Base-by-base conservation (phyloP, 2,113 vertebrate genomes). In the Regulus satrapa region DNA sequence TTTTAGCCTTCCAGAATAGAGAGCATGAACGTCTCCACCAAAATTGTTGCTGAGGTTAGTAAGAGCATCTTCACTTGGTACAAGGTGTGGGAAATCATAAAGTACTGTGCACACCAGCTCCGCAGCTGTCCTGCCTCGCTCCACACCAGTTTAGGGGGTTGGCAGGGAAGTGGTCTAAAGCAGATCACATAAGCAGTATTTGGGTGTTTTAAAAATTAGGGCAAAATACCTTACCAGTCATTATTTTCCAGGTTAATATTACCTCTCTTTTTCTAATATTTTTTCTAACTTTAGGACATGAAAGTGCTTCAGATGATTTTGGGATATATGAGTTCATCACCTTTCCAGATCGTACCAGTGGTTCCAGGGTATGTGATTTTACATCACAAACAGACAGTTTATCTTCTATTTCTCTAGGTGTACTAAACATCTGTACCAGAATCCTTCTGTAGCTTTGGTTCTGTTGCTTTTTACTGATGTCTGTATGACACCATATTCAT, bases 301-400 rank as follows among this genome's bases (percentile, higher is more conserved):
- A 99, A 97, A 99, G 98, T 96, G 99, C 99, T 85, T 97, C 97
- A 16, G 98, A 99, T 97, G 99, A 99, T 97, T 99, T 99, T 92
- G 99, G 99, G 63, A 99, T 99, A 95, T 99, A 99, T 48, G 99
- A 99, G 96, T 99, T 99, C 97, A 98, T 99, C 46, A 96, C 98
- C 82, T 97, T 99, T 95, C 99, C 99, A 54, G 98, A 98, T 80
- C 97, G 97, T 97, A 97, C 98, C 88, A 98, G 97, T 40, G 98
- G 98, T 43, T 95, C 98, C 56, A 98, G 98, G 98, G 99, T 99
- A 96, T 48, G 98, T 98, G 63, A 89, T 90, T 73, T 84, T 73
- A 85, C 55, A 79, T 73, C 38, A 19, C 29, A 21, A 86, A 58
- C 5, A 14, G 14, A 46, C 43, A 2, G 2, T 63, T 93, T 80